phyloP scores from a whole-genome alignment of 2,888 invertebrate species.

The Dysmachus trigonus region DNA sequence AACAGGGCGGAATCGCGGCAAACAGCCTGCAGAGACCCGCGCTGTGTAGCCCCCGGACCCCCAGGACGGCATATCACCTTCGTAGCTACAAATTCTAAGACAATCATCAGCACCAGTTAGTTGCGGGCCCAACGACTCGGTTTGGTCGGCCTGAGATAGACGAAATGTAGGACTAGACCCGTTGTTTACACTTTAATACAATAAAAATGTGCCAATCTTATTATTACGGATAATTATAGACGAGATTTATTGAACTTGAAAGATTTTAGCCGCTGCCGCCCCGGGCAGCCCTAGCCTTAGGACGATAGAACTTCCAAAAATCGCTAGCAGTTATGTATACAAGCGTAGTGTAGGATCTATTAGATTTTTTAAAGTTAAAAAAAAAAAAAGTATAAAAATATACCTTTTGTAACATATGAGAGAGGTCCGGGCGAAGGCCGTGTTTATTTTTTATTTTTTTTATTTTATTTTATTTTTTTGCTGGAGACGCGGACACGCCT shows the following conservation, averaged over 20 bases:
- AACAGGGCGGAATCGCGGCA: background rate
- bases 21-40: background rate
- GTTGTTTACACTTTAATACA: constrained; percentile 45
- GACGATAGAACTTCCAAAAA: constrained; percentile 33
- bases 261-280: constrained; percentile 30
- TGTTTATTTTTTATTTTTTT: no score
- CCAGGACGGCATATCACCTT: background rate
- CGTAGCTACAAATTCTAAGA: constrained; percentile 34
- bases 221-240: constrained; percentile 26
- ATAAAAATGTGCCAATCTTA: constrained; percentile 51
- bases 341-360: constrained; percentile 15
- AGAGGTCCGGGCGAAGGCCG: background rate
- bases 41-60: background rate
- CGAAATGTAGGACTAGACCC: constrained; percentile 1
- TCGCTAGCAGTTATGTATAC: constrained; percentile 36
- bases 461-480: no score
- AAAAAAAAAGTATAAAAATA: background rate
- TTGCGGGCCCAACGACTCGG: background rate
- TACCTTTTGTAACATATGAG: constrained; percentile 9
- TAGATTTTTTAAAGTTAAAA: constrained; percentile 26
- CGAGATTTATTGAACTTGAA: constrained; percentile 24
- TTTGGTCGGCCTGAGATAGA: background rate
- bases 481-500: background rate
- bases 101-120: constrained; percentile 45
- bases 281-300: constrained; percentile 7